phyloP scores from a whole-genome alignment of 1,140 invertebrate species.

The Neodiprion lecontei region DNA sequence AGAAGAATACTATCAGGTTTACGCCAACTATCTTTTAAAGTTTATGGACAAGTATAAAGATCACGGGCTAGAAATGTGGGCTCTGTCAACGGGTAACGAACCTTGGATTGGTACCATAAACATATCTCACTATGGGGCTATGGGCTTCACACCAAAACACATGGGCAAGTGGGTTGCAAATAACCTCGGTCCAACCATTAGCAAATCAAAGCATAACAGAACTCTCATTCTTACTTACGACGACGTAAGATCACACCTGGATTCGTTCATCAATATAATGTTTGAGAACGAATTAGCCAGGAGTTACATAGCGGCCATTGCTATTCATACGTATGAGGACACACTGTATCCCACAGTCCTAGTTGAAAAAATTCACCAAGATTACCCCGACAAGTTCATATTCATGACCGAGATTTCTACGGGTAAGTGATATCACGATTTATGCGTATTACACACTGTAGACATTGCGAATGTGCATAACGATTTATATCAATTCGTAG shows the following conservation, averaged over 20 bases:
- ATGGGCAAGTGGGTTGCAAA: slow-evolving; percentile 69
- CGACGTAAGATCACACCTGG: slow-evolving; percentile 67
- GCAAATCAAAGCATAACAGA: slow-evolving; percentile 61
- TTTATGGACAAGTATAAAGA: slow-evolving; percentile 42
- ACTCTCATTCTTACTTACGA: slow-evolving; percentile 73
- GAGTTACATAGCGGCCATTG: slow-evolving; percentile 80
- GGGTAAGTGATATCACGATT: slow-evolving; percentile 54
- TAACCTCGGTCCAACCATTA: slow-evolving; percentile 71
- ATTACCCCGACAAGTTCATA: slow-evolving; percentile 75
- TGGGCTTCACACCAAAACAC: slow-evolving; percentile 73
- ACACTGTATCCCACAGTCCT: slow-evolving; percentile 60
- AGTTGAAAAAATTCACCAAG: slow-evolving; percentile 64
- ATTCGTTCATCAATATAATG: slow-evolving; percentile 49
- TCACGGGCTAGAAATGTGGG: slow-evolving; percentile 64
- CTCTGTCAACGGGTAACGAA: slow-evolving; percentile 69
- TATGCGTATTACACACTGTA: too few relatives aligned
- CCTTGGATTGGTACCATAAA: slow-evolving; percentile 63
- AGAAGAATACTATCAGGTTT: slow-evolving; percentile 60
- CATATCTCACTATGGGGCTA: slow-evolving; percentile 76
- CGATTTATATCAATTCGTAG: too few relatives aligned
- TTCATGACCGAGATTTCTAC: slow-evolving; percentile 80
- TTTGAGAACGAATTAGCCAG: slow-evolving; percentile 59
- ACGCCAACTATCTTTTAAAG: slow-evolving; percentile 72
- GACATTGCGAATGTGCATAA: too few relatives aligned
- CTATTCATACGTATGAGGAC: slow-evolving; percentile 83